Evolutionary conservation across 2,113 vertebrate species (phyloP), one percentile per base, ranked within the genome.

Genomic region (Cepphus grylle): DNA sequence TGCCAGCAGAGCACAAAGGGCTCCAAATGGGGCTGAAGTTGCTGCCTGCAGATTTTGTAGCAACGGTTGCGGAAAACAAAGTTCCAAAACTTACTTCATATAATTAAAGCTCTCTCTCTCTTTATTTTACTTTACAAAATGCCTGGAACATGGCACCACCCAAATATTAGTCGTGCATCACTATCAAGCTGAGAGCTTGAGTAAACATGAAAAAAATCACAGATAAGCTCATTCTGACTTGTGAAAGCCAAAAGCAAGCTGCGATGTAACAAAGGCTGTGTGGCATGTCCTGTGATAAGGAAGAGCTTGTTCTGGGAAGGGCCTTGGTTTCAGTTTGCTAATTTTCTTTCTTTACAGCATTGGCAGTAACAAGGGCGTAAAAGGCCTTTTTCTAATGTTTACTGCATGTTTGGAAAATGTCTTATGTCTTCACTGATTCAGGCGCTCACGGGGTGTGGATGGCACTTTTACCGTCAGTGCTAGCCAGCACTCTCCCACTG

Each of bases 151-250:
- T 26, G 38, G 45, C 56, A 87, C 70, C 70, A 62, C 85, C 70
- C 83, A 77, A 81, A 42, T 65, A 56, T 69, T 76, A 89, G 56
- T 69, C 0, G 3, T 91, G 32, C 16, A 50, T 91, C 65, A 49
- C 42, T 92, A 86, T 93, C 82, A 94, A 78, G 50, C 47, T 71
- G 47, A 90, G 86, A 92, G 88, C 29, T 95, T 90, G 74, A 91
- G 49, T 85, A 95, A 95, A 95, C 81, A 94, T 20, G 56, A 92
- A 94, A 92, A 58, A 89, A 93, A 52, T 34, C 81, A 53, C 40
- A 87, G 86, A 94, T 91, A 94, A 96, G 25, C 36, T 84, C 50
- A 42, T 93, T 94, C n/a, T 69, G 66, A 72, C 32, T 72, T 11
- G 6, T 38, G 34, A 86, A 84, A 81, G 38, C 26, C 70, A 89